Percentiles rank a stretch among this genome's conserved stretches.
These are phyloP conservation scores for Reticulitermes speratus DNA, from an alignment of 1,140 invertebrate genomes.

Conservation along the genomic window DNA sequence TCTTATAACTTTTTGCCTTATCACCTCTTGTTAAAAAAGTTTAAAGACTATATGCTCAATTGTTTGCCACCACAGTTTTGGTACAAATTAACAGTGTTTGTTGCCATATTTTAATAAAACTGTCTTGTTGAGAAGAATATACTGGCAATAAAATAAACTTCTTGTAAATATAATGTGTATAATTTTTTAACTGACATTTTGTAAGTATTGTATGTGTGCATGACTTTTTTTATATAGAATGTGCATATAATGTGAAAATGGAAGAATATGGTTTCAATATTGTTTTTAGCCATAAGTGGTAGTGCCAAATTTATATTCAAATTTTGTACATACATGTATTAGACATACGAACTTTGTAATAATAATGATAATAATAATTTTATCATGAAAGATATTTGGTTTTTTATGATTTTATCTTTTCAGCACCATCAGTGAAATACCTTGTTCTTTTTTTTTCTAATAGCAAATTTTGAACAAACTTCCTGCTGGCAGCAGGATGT, in stretches of 20 bases:
- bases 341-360: slow-evolving; percentile 11
- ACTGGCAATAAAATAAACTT: not conserved
- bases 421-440: no score
- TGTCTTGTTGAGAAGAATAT: not conserved
- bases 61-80: not conserved
- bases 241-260: slow-evolving; percentile 16
- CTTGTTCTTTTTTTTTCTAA: no score
- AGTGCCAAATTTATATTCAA: slow-evolving; percentile 16
- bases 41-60: slow-evolving; percentile 18
- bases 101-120: not conserved
- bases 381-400: not conserved
- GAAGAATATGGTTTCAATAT: not conserved
- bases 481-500: no score
- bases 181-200: slow-evolving; percentile 8
- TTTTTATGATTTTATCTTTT: not conserved
- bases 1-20: not conserved
- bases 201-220: not conserved
- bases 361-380: not conserved
- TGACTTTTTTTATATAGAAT: not conserved
- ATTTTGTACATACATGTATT: not conserved
- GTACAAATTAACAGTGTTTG: slow-evolving; percentile 16
- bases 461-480: no score
- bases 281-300: slow-evolving; percentile 14
- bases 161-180: slow-evolving; percentile 13
- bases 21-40: not conserved